Percentiles rank a stretch among this genome's conserved stretches.
Evolutionary conservation across 2,797 vertebrate species (phyloP).

Genomic region (Mallotus villosus): DNA sequence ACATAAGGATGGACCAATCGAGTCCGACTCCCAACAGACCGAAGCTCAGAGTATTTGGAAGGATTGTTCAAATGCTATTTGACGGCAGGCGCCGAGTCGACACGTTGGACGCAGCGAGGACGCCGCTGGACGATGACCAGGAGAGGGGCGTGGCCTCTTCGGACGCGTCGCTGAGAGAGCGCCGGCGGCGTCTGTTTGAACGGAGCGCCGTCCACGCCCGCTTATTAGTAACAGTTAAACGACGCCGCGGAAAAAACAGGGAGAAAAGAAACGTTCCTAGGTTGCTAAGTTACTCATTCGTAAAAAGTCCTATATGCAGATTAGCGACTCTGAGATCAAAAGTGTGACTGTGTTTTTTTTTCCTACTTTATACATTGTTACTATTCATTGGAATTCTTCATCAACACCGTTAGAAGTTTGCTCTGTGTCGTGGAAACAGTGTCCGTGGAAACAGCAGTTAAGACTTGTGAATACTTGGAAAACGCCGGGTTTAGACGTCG

Average conservation of each 20-base stretch:
- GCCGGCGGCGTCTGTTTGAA: conserved; percentile 40
- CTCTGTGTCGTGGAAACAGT: conserved; percentile 54
- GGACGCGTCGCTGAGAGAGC: conserved; percentile 19
- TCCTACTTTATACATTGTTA: conserved; percentile 41
- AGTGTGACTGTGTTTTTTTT: conserved; percentile 37
- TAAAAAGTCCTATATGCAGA: conserved; percentile 61
- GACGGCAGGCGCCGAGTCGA: conserved; percentile 21
- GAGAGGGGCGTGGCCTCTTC: conserved; percentile 20
- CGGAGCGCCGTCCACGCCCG: conserved; percentile 57
- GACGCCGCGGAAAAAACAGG: conserved; percentile 34
- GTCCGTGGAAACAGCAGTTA: conserved; percentile 55
- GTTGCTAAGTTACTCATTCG: conserved; percentile 40
- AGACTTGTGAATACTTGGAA: conserved; percentile 78
- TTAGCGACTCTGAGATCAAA: conserved; percentile 63
- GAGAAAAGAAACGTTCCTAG: conserved; percentile 37
- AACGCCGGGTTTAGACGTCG: conserved; percentile 84
- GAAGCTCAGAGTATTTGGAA: no score
- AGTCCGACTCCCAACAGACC: no score
- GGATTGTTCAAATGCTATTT: no score
- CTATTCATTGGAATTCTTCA: conserved; percentile 62
- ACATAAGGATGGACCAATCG: no score
- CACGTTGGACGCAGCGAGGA: conserved; percentile 35
- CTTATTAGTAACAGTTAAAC: conserved; percentile 71
- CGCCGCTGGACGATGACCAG: conserved; percentile 12
- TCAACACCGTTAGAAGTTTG: conserved; percentile 63